These are phyloP conservation scores for Lochmaea capreae DNA, from an alignment of 2,888 invertebrate genomes.

Conservation along the genomic window DNA sequence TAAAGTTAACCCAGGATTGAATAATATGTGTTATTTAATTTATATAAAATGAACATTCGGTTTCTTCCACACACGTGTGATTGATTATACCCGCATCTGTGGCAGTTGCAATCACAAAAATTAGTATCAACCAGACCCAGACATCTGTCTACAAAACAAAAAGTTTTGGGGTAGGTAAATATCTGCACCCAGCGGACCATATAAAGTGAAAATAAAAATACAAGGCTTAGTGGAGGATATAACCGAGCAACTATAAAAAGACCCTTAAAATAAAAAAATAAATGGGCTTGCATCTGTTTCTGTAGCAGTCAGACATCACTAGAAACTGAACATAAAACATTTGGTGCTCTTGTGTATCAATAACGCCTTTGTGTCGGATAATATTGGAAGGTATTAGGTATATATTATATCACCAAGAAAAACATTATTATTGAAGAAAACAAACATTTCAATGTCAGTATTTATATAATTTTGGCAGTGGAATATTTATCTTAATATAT, in stretches of 20 bases:
- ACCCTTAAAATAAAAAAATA: constrained; percentile 35
- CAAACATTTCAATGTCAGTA: too few relatives aligned
- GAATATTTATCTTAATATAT: too few relatives aligned
- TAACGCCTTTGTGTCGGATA: background rate
- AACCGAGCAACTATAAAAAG: constrained; percentile 12
- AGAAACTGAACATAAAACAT: background rate
- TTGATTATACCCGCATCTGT: constrained; percentile 8
- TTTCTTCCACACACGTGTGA: too few relatives aligned
- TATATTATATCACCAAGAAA: background rate
- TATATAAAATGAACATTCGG: too few relatives aligned
- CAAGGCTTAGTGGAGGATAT: constrained; percentile 6
- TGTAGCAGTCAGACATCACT: background rate
- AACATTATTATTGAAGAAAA: background rate
- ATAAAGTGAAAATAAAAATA: background rate
- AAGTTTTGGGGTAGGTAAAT: constrained; percentile 42
- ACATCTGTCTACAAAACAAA: constrained; percentile 42
- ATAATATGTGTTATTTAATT: too few relatives aligned
- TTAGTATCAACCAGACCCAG: constrained; percentile 31
- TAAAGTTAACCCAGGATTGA: too few relatives aligned
- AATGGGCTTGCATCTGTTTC: constrained; percentile 1
- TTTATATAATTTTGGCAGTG: too few relatives aligned
- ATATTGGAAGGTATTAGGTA: background rate
- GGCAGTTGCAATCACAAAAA: constrained; percentile 28
- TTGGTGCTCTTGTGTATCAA: background rate
- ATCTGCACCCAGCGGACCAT: constrained; percentile 22